Conservation (phyloP, 2,888 invertebrate genomes). For the Orthonevra nobilis region DNA sequence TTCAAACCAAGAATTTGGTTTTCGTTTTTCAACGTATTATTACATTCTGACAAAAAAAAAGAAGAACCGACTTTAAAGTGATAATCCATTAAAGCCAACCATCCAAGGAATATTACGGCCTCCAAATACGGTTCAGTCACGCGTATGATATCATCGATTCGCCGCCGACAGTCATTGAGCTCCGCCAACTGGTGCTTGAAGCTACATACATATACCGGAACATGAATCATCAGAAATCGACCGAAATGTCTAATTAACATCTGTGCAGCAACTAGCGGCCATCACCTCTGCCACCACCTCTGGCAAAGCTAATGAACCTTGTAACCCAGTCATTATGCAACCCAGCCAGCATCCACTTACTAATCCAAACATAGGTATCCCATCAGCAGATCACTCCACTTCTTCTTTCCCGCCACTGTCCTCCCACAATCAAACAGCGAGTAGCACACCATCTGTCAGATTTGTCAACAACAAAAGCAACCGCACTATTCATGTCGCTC, state of each 20-base stretch:
- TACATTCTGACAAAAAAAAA: slow-evolving; percentile 1
- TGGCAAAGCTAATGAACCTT: slow-evolving; percentile 45
- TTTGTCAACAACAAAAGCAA: background rate
- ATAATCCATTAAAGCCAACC: slow-evolving; percentile 36
- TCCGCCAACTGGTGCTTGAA: background rate
- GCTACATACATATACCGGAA: no score
- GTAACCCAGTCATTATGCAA: slow-evolving; percentile 32
- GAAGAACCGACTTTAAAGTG: slow-evolving; percentile 40
- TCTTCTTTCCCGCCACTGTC: slow-evolving; percentile 21
- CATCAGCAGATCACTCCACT: slow-evolving; percentile 7
- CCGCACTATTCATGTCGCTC: slow-evolving; percentile 26
- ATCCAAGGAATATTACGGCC: slow-evolving; percentile 10
- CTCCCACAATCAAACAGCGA: slow-evolving; percentile 42
- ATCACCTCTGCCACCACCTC: background rate
- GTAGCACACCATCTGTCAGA: slow-evolving; percentile 4
- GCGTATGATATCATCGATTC: slow-evolving; percentile 59
- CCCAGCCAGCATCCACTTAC: slow-evolving; percentile 18
- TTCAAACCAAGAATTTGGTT: no score
- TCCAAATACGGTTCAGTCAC: slow-evolving; percentile 51
- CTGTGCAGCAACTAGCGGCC: background rate
- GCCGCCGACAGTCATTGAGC: slow-evolving; percentile 30
- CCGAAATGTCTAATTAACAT: slow-evolving; percentile 46
- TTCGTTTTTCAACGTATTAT: no score
- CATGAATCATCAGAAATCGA: slow-evolving; percentile 42
- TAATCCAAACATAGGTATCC: slow-evolving; percentile 10